Conservation (phyloP, 2,888 invertebrate genomes). For the Xylophagus ater region DNA sequence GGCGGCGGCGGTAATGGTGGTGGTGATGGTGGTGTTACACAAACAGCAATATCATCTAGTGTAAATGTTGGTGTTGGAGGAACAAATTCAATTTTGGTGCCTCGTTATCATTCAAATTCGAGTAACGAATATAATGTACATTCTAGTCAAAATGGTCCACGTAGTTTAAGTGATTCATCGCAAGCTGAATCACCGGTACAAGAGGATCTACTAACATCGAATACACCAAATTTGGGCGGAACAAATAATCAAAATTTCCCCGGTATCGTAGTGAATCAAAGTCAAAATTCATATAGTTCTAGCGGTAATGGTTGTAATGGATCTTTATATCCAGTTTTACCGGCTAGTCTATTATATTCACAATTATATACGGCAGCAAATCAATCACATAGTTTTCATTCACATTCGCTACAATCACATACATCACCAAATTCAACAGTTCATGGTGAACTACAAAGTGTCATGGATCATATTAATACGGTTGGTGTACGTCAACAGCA, state of each 20-base stretch:
- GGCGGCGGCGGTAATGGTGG: conserved; percentile 32
- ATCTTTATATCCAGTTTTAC: conserved; percentile 64
- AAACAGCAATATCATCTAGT: conserved; percentile 38
- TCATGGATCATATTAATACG: conserved; percentile 65
- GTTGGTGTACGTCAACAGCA: conserved; percentile 45
- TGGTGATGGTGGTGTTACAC: no score
- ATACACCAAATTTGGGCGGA: conserved; percentile 49
- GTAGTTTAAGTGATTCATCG: conserved; percentile 72
- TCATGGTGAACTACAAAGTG: conserved; percentile 60
- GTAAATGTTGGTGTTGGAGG: conserved; percentile 29
- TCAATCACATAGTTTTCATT: conserved; percentile 60
- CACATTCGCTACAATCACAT: conserved; percentile 54
- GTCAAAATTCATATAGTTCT: conserved; percentile 45
- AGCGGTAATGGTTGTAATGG: conserved; percentile 51
- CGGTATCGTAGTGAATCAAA: conserved; percentile 44
- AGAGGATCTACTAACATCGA: conserved; percentile 58
- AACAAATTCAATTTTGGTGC: conserved; percentile 46
- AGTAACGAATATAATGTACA: conserved; percentile 51
- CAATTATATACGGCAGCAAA: conserved; percentile 72
- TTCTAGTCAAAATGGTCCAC: conserved; percentile 51
- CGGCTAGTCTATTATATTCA: conserved; percentile 71
- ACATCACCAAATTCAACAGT: conserved; percentile 47
- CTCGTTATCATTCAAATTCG: conserved; percentile 49
- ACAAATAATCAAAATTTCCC: conserved; percentile 43
- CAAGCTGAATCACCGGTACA: conserved; percentile 75